Base-by-base conservation (phyloP, 2,797 vertebrate genomes). In the Mus caroli region DNA sequence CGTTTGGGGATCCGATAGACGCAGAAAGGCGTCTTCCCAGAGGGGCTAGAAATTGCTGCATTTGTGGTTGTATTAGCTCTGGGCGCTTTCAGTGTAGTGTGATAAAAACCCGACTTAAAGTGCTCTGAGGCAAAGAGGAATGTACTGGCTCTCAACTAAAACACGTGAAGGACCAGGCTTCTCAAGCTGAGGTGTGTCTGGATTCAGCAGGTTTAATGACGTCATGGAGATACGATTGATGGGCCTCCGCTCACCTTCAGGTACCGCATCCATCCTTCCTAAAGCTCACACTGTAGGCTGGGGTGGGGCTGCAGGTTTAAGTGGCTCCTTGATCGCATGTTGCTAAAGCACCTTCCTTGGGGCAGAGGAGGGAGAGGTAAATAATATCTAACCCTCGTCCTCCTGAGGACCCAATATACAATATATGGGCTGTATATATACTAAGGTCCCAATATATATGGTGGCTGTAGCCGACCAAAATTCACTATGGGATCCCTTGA, bases 41-140 rank as follows among this genome's bases (percentile, higher is more conserved):
- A 82, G 40, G 5, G 34, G 80, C 56, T 43, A 95, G 91, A 94
- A 86, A 78, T 67, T 17, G 86, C 58, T 77, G 17, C 15, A 3
- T 73, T 43, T 75, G 28, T 58, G 82, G 28, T 37, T 88, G 12
- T 31, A 40, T 80, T 78, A 3, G 37, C 5, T 88, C 5, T 14
- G 56, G 75, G 73, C 56, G 37, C 6, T 92, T 94, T 88, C 26
- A 15, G 19, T 89, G 90, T 87, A n/a, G 31, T 89, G n/a, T 75
- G 43, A 95, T 54, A 94, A 84, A 93, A 50, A 86, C 17, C 11
- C 43, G 89, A 71, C 4, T 94, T n/a, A 78, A 37, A 26, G 78
- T 71, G 43, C 19, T 80, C 90, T 62, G 58, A 73, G 34, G 43
- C 52, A 80, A 94, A 76, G 0, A 17, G 28, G 22, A 86, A 71